Percentiles rank a stretch among this genome's conserved stretches.
These are phyloP conservation scores for Zenarchopterus dispar DNA, from an alignment of 2,797 vertebrate species.

Conservation along the genomic window DNA sequence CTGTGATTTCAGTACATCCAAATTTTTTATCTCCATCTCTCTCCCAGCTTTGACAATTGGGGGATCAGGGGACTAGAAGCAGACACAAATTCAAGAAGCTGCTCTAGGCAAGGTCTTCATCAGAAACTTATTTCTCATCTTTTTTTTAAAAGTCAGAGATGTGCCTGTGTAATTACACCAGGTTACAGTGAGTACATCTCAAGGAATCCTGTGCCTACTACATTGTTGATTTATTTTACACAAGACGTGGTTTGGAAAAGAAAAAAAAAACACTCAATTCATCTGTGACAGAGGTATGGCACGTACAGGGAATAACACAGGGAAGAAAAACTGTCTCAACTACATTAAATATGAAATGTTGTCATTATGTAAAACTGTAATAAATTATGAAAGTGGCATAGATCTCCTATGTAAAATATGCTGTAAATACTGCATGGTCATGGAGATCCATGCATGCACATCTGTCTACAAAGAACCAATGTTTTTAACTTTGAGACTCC, in stretches of 20 bases:
- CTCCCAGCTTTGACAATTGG: constrained; percentile 35
- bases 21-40: constrained; percentile 26
- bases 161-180: constrained; percentile 73
- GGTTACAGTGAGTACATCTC: constrained; percentile 60
- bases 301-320: constrained; percentile 29
- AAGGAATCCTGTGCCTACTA: constrained; percentile 16
- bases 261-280: constrained; percentile 31
- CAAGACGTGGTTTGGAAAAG: constrained; percentile 26
- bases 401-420: constrained; percentile 44
- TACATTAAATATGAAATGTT: constrained; percentile 71
- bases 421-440: constrained; percentile 38
- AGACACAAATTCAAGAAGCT: constrained; percentile 76
- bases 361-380: constrained; percentile 62
- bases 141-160: constrained; percentile 81
- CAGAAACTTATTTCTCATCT: constrained; percentile 77
- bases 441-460: constrained; percentile 32
- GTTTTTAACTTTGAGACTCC: constrained; percentile 17
- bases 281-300: constrained; percentile 38
- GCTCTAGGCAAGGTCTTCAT: constrained; percentile 83
- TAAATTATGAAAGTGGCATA: constrained; percentile 61
- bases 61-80: constrained; percentile 39
- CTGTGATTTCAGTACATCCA: constrained; percentile 46
- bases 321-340: constrained; percentile 31
- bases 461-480: constrained; percentile 18
- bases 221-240: constrained; percentile 53